phyloP scores from a whole-genome alignment of 2,113 vertebrate genomes.

The Pogonocichla stellata region DNA sequence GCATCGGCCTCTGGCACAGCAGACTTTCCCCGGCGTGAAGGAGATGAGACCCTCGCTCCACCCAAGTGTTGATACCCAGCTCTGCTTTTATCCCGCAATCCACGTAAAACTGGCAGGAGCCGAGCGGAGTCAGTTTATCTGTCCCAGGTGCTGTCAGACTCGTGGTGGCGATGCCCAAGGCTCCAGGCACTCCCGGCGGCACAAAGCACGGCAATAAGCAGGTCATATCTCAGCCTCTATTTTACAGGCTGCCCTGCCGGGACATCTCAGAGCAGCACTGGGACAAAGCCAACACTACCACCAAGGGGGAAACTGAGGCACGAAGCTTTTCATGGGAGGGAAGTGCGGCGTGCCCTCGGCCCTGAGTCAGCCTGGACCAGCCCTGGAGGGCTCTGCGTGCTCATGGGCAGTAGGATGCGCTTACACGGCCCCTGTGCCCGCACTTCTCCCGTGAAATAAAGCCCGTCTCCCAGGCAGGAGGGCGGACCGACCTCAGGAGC shows the following conservation, averaged over 20 bases:
- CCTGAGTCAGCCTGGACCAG: neutral
- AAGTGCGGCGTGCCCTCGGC: rapidly evolving
- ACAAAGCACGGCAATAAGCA: neutral
- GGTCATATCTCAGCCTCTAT: neutral
- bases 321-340: neutral
- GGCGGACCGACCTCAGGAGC: neutral
- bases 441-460: neutral
- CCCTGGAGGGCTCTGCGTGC: neutral
- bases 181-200: rapidly evolving
- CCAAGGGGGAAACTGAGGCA: neutral
- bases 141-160: neutral
- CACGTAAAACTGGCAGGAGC: neutral
- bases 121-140: neutral
- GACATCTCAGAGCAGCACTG: neutral
- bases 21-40: neutral
- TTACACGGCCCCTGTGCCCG: rapidly evolving
- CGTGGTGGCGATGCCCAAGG: neutral
- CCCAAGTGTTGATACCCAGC: neutral
- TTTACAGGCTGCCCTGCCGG: neutral
- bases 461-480: neutral
- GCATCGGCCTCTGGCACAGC: too few species aligned
- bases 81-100: neutral
- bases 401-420: neutral
- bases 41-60: neutral
- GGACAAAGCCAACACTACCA: neutral